A percentile compares a stretch with the other conserved stretches of the same genome.
Conservation (phyloP, 2,888 invertebrate genomes). For the Adineta ricciae region DNA sequence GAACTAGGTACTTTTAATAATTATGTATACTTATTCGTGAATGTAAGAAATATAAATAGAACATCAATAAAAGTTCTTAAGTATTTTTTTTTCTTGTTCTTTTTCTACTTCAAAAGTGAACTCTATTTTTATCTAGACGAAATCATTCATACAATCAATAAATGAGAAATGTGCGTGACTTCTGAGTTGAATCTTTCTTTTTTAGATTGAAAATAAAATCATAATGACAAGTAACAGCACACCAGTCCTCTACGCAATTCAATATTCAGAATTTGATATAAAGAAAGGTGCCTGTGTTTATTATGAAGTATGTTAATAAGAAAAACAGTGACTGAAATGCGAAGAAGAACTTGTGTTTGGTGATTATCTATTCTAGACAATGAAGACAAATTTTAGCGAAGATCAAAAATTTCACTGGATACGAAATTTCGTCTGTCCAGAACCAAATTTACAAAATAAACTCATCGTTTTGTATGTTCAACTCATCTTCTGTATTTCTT, state of each 20-base stretch:
- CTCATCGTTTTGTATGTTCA: background rate
- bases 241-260: background rate
- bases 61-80: background rate
- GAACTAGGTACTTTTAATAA: too few relatives aligned
- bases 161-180: background rate
- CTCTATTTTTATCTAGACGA: background rate
- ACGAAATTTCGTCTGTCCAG: background rate
- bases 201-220: background rate
- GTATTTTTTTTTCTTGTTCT: background rate
- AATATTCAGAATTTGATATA: conserved; percentile 20
- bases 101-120: too few relatives aligned
- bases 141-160: background rate
- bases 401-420: background rate
- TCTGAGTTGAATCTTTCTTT: background rate
- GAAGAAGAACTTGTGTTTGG: too few relatives aligned
- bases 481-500: background rate
- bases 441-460: background rate
- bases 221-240: background rate
- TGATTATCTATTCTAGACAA: background rate
- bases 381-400: background rate
- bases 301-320: background rate
- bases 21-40: too few relatives aligned
- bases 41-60: background rate
- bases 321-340: too few relatives aligned
- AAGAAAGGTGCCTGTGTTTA: background rate